These are phyloP conservation scores for Sinocyclocheilus anshuiensis DNA, from an alignment of 2,113 vertebrate genomes.

Conservation along the genomic window DNA sequence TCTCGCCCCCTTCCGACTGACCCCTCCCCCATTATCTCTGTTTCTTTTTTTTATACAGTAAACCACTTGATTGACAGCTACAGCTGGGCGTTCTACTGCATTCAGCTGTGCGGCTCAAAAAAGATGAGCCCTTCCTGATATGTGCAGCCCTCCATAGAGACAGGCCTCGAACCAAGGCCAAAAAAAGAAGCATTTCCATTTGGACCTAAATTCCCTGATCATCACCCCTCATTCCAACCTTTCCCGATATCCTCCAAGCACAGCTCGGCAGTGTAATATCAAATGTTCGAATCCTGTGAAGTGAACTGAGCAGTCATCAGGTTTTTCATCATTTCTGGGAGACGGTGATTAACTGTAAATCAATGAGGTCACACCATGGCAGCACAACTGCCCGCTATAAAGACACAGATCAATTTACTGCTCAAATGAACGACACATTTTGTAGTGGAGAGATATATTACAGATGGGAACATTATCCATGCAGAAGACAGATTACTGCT, in stretches of 20 bases:
- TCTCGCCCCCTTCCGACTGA: conserved; percentile 47
- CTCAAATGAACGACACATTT: conserved; percentile 66
- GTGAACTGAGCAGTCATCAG: background rate
- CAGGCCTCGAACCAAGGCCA: conserved; percentile 76
- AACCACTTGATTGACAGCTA: conserved; percentile 74
- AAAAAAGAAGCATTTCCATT: conserved; percentile 72
- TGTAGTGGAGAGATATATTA: conserved; percentile 58
- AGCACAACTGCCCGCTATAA: conserved; percentile 54
- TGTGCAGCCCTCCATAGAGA: conserved; percentile 69
- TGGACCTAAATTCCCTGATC: conserved; percentile 28
- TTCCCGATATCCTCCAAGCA: background rate
- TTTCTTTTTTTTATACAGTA: conserved; percentile 69
- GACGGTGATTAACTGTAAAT: conserved; percentile 57
- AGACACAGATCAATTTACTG: conserved; percentile 59
- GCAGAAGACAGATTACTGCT: conserved; percentile 28
- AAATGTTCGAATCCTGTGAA: conserved; percentile 36
- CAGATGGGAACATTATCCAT: conserved; percentile 59
- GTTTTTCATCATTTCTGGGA: conserved; percentile 19
- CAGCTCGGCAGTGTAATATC: conserved; percentile 15
- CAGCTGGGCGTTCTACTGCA: conserved; percentile 73
- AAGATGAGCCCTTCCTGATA: conserved; percentile 69
- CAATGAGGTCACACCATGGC: conserved; percentile 58
- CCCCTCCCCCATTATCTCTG: conserved; percentile 26
- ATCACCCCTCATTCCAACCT: conserved; percentile 14
- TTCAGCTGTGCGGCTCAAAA: conserved; percentile 77